phyloP scores from a whole-genome alignment of 2,888 invertebrate genomes.

The Cordilura impudica region DNA sequence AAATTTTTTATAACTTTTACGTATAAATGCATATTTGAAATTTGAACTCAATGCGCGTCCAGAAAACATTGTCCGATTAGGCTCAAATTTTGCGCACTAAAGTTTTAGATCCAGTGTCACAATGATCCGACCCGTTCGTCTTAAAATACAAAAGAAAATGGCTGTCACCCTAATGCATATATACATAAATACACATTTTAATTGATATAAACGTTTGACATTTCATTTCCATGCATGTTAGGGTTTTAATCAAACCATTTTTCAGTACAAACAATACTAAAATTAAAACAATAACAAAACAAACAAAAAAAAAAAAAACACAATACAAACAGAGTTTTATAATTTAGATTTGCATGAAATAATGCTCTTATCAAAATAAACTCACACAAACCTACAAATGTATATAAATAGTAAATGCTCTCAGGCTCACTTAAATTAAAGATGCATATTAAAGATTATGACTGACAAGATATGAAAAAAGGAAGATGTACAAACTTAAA shows the following conservation, averaged over 20 bases:
- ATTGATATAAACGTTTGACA: background rate
- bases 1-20: too few relatives aligned
- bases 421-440: background rate
- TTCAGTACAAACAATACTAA: too few relatives aligned
- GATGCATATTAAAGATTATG: conserved; percentile 19
- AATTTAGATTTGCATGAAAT: conserved; percentile 25
- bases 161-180: background rate
- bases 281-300: background rate
- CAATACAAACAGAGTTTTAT: conserved; percentile 8
- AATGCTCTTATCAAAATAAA: conserved; percentile 29
- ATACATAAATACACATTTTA: background rate
- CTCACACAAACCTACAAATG: background rate
- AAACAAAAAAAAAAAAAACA: background rate
- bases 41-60: too few relatives aligned
- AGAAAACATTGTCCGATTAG: too few relatives aligned
- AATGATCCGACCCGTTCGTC: too few relatives aligned
- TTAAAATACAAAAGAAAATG: too few relatives aligned
- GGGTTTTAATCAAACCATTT: conserved; percentile 11
- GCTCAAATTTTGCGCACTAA: too few relatives aligned
- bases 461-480: background rate
- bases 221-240: background rate
- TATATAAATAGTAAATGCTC: background rate
- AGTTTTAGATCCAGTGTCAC: too few relatives aligned
- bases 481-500: conserved; percentile 1
- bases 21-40: too few relatives aligned